Evolutionary conservation across 2,888 invertebrate species (phyloP).

Genomic region (Zeuzera pyrina): DNA sequence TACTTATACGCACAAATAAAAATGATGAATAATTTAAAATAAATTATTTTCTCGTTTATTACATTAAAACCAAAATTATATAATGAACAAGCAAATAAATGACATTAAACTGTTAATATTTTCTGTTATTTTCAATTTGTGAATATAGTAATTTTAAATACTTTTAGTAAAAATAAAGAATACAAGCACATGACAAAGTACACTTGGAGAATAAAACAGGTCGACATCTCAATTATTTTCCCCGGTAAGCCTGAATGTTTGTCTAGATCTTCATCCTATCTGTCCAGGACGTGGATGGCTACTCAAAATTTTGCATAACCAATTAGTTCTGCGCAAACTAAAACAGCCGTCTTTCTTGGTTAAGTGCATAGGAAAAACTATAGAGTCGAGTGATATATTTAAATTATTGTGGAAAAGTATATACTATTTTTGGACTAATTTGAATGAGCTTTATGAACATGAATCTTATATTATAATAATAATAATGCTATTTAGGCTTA

Average conservation of each 20-base stretch:
- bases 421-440: too few relatives aligned
- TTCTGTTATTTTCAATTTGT: too few relatives aligned
- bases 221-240: conserved; percentile 47
- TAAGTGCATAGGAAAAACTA: not conserved
- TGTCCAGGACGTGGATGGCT: conserved; percentile 59
- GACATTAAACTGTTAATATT: too few relatives aligned
- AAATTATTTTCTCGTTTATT: too few relatives aligned
- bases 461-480: too few relatives aligned
- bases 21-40: too few relatives aligned
- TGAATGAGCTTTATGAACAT: too few relatives aligned
- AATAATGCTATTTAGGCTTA: too few relatives aligned
- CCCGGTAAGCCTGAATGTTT: conserved; percentile 34
- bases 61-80: too few relatives aligned
- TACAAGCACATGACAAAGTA: conserved; percentile 20
- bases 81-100: too few relatives aligned
- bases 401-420: not conserved
- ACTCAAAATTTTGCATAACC: conserved; percentile 68
- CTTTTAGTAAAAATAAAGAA: not conserved
- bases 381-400: conserved; percentile 5
- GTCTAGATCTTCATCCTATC: conserved; percentile 46
- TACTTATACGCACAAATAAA: too few relatives aligned
- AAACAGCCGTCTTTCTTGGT: conserved; percentile 37
- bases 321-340: conserved; percentile 63
- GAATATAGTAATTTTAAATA: not conserved
- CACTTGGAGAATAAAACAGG: conserved; percentile 22